These are phyloP conservation scores for Fabriciana adippe DNA, from an alignment of 2,888 invertebrate species.

Conservation along the genomic window DNA sequence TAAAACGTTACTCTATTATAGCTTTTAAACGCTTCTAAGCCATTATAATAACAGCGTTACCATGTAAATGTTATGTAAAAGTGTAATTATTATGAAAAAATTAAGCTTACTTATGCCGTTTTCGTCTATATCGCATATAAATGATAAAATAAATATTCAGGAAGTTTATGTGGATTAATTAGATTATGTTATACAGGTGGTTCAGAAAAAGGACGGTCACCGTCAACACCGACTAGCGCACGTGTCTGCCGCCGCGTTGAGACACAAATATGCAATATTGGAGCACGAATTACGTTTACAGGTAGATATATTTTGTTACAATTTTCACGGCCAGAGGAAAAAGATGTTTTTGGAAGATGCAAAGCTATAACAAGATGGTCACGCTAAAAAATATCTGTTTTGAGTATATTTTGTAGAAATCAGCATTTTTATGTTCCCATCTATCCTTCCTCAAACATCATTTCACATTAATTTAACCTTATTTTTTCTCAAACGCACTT, in stretches of 20 bases:
- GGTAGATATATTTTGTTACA: conserved; percentile 50
- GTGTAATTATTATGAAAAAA: conserved; percentile 7
- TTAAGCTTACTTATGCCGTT: conserved; percentile 14
- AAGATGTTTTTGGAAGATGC: conserved; percentile 15
- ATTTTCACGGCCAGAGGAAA: conserved; percentile 13
- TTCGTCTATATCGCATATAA: conserved; percentile 11
- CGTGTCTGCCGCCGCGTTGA: conserved; percentile 69
- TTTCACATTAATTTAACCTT: too few relatives aligned
- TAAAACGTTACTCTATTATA: conserved; percentile 6
- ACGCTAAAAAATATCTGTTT: too few relatives aligned
- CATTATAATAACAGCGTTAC: conserved; percentile 5
- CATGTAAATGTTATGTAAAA: conserved; percentile 11
- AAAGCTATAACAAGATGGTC: neutral
- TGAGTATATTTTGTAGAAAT: too few relatives aligned
- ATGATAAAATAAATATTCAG: neutral
- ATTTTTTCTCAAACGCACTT: too few relatives aligned
- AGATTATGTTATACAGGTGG: conserved; percentile 56
- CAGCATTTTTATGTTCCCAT: too few relatives aligned
- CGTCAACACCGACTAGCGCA: conserved; percentile 67
- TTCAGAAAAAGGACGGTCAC: conserved; percentile 70
- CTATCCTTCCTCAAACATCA: too few relatives aligned
- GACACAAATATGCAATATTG: conserved; percentile 77
- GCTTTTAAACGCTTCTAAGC: conserved; percentile 13
- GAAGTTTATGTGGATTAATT: neutral
- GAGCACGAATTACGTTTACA: conserved; percentile 76